phyloP scores from a whole-genome alignment of 1,140 invertebrate genomes.

The Listronotus bonariensis region DNA sequence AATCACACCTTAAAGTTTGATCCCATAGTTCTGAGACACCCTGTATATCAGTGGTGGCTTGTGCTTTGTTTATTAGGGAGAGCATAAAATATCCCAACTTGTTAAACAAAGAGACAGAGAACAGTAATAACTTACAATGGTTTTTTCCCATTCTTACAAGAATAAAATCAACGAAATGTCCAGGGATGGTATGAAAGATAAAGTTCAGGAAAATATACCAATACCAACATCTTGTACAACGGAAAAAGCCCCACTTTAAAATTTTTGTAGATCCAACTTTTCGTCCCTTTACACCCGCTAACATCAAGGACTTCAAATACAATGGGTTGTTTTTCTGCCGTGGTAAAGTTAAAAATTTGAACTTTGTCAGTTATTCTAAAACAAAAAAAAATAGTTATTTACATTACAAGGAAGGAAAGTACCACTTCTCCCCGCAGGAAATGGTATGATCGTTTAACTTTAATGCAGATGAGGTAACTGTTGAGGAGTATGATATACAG shows the following conservation, averaged over 20 bases:
- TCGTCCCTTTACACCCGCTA: neutral
- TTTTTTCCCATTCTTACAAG: constrained; percentile 2
- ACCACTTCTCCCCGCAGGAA: too few relatives aligned
- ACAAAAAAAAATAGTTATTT: too few relatives aligned
- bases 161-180: constrained; percentile 61
- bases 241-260: constrained; percentile 64
- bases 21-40: too few relatives aligned
- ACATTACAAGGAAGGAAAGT: too few relatives aligned
- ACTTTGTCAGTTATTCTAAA: constrained; percentile 3
- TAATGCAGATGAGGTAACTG: too few relatives aligned
- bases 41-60: too few relatives aligned
- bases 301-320: constrained; percentile 64
- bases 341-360: constrained; percentile 73
- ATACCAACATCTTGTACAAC: constrained; percentile 59
- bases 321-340: constrained; percentile 68
- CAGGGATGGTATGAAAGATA: constrained; percentile 65
- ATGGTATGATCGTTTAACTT: too few relatives aligned
- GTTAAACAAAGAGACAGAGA: too few relatives aligned
- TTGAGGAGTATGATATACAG: too few relatives aligned
- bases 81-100: too few relatives aligned
- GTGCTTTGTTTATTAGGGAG: too few relatives aligned
- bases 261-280: constrained; percentile 13
- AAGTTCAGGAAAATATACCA: constrained; percentile 59
- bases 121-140: constrained; percentile 23
- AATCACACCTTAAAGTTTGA: too few relatives aligned